phyloP scores from a whole-genome alignment of 2,113 vertebrate species.

The Siniperca chuatsi region DNA sequence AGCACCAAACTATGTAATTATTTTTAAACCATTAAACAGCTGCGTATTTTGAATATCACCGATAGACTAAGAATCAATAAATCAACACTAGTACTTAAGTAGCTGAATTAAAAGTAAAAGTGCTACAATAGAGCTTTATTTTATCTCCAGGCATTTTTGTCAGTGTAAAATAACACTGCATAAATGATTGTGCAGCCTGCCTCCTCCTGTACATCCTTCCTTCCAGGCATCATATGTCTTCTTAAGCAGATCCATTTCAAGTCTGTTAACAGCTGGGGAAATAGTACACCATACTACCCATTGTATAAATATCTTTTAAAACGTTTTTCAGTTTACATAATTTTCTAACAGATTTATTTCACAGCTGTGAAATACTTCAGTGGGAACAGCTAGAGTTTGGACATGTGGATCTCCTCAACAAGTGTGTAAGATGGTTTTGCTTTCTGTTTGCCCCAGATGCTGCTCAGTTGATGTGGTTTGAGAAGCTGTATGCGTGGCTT shows the following conservation, averaged over 20 bases:
- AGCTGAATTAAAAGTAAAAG: background rate
- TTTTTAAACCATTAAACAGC: background rate
- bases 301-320: background rate
- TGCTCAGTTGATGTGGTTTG: slow-evolving; percentile 95
- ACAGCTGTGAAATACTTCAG: slow-evolving; percentile 1
- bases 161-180: background rate
- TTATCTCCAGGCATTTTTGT: background rate
- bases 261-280: background rate
- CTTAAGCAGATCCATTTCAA: background rate
- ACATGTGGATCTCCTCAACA: background rate
- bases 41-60: background rate
- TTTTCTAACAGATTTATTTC: slow-evolving; percentile 18
- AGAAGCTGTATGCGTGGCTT: slow-evolving; percentile 92
- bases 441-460: slow-evolving; percentile 81
- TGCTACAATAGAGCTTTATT: background rate
- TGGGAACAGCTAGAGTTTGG: background rate
- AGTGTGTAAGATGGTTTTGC: background rate
- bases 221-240: background rate
- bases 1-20: background rate
- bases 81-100: background rate
- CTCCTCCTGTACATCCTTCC: background rate
- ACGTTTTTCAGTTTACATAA: background rate
- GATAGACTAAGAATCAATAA: background rate
- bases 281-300: background rate
- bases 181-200: background rate